A percentile compares a stretch with the other conserved stretches of the same genome.
Evolutionary conservation across 2,113 vertebrate genomes (phyloP).

Genomic region (Ceyx cyanopectus): DNA sequence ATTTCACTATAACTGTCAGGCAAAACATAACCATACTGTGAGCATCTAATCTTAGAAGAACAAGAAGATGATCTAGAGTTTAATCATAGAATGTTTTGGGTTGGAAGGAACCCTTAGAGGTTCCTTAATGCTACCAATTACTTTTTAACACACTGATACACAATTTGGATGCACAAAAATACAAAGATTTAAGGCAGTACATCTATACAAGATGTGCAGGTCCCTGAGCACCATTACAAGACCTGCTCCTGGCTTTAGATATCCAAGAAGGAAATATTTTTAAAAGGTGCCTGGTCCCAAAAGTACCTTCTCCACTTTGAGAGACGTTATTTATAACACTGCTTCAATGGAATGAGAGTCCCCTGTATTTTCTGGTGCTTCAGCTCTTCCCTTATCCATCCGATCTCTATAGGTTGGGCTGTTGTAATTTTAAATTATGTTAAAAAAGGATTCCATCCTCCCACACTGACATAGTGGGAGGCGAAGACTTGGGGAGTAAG

Average conservation of each 20-base stretch:
- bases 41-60: background rate
- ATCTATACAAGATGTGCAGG: background rate
- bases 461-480: background rate
- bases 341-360: background rate
- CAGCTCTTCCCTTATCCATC: background rate
- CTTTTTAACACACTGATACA: background rate
- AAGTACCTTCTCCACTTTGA: background rate
- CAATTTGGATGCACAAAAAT: background rate
- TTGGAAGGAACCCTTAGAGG: background rate
- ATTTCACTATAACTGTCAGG: background rate
- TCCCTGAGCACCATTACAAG: background rate
- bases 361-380: background rate
- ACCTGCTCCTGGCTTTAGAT: background rate
- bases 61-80: background rate
- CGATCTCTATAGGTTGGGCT: rapidly evolving
- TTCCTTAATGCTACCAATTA: background rate
- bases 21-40: background rate
- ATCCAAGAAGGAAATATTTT: background rate
- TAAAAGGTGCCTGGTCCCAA: background rate
- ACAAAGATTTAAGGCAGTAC: background rate
- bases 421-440: background rate
- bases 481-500: background rate
- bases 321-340: background rate
- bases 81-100: background rate
- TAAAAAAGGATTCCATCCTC: background rate